Base-by-base conservation (phyloP, 1,140 invertebrate species). In the Diabrotica virgifera region DNA sequence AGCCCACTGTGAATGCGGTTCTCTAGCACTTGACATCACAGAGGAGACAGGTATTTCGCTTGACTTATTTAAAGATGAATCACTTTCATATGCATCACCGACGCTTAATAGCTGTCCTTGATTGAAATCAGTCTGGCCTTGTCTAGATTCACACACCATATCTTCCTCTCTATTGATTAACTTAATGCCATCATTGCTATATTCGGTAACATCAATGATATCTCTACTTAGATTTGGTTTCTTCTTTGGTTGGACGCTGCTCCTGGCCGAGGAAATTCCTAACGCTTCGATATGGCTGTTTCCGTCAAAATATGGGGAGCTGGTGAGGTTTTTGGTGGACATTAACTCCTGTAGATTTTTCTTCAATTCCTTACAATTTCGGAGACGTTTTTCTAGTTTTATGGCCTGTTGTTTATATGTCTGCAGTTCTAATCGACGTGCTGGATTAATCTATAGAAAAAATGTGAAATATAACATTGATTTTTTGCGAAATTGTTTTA, bases 381-480 rank as follows among this genome's bases (percentile, higher is more conserved):
- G 63, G 6, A 74, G 65, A n/a, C 63, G 63, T 62, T 72, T 66
- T 63, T 77, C 74, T 9, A 76, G 52, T 62, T 67, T 63, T 14
- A 76, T 63, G 4, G 81, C 81, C 65, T 73, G 70, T 24, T 79
- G 72, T 51, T 76, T 77, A 14, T 77, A 72, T 40, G 71, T 62
- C 38, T 72, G 70, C 55, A 79, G 72, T 68, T 80, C 75, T 63
- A 67, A 68, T 0, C 74, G 71, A 62, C 74, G 75, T 62, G 72
- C 60, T 12, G 65, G 37, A 6, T 70, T 76, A 38, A 77, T 67
- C 75, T 77, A 56, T 0, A 63, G 66, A 52, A 58, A 63, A 64
- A 36, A 37, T 53, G 12, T 14, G 62, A 40, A 46, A 54, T 52
- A 13, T 0, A 24, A 35, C 24, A n/a, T 24, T 24, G 24, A 24